Evolutionary conservation across 1,140 invertebrate species (phyloP).

Genomic region (Meloidogyne chitwoodi): DNA sequence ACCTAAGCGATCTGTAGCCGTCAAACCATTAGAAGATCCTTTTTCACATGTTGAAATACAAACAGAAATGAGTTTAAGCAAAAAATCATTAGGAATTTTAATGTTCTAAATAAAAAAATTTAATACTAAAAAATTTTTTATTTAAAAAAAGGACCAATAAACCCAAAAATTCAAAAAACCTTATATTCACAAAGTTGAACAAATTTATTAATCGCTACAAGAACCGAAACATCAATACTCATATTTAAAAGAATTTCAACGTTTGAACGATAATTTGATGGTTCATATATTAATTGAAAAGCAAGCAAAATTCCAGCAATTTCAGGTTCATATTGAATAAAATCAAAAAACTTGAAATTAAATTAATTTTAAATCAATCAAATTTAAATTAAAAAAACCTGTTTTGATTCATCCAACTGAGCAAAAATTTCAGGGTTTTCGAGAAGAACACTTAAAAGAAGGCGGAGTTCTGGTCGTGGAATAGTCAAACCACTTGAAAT

Average conservation of each 20-base stretch:
- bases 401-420: neutral
- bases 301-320: slow-evolving; percentile 17
- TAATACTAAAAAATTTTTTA: neutral
- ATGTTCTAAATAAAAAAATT: neutral
- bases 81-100: slow-evolving; percentile 2
- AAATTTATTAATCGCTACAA: slow-evolving; percentile 7
- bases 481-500: neutral
- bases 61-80: slow-evolving; percentile 4
- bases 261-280: neutral
- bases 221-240: slow-evolving; percentile 8
- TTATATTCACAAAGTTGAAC: slow-evolving; percentile 12
- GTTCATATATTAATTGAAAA: slow-evolving; percentile 15
- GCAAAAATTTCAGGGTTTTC: slow-evolving; percentile 4
- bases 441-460: neutral
- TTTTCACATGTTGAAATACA: slow-evolving; percentile 7
- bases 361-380: neutral
- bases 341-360: slow-evolving; percentile 3
- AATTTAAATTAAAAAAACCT: neutral
- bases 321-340: slow-evolving; percentile 6
- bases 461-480: neutral
- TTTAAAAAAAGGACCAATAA: neutral
- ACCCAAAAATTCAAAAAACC: neutral
- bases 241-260: slow-evolving; percentile 13
- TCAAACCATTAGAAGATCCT: neutral
- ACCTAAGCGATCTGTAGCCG: slow-evolving; percentile 7